Base-by-base conservation (phyloP, 2,888 invertebrate species). In the Philhelius pedissequus region DNA sequence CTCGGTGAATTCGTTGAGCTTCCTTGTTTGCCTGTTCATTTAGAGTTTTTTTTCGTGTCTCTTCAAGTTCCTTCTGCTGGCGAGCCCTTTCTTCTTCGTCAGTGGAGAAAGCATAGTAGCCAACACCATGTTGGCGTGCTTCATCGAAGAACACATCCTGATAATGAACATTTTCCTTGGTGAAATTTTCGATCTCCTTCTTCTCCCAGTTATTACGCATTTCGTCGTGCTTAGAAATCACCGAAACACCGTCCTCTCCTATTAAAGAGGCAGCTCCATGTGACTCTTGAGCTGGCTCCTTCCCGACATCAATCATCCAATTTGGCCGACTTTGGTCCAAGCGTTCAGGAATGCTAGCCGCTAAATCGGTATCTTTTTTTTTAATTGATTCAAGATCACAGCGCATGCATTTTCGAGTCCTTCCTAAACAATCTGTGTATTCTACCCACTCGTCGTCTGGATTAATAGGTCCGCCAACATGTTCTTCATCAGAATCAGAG, bases 131-230 rank as follows among this genome's bases (percentile, higher is more conserved):
- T 11, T 95, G 94, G 82, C 98, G 94, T 0, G 98, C 97, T 94
- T 99, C 98, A 91, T 97, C 96, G 91, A 96, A 97, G 74, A 97
- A 93, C 66, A 99, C 93, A 92, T 98, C 97, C 91, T 98, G 96
- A 90, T 99, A 99, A 92, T 98, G 98, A 64, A 97, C 93, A 91
- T 96, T 93, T 78, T 94, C 92, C 91, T 97, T 96, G 4, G 94
- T 93, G 0, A 94, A 90, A 66, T 97, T 92, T 88, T 95, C 94
- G 58, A 93, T 93, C 89, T 96, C 97, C 88, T 97, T 96, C 86
- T 95, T 93, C 88, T 98, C 97, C 98, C 98, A 98, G 90, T 97
- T 96, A 86, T 94, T 93, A 56, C 97, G 93, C 92, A 97, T 93
- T 78, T 95, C 94, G 88, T 96, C 94, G 48, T 94, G 93, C 88